phyloP scores from a whole-genome alignment of 2,888 invertebrate species.

The Orgyia antiqua region DNA sequence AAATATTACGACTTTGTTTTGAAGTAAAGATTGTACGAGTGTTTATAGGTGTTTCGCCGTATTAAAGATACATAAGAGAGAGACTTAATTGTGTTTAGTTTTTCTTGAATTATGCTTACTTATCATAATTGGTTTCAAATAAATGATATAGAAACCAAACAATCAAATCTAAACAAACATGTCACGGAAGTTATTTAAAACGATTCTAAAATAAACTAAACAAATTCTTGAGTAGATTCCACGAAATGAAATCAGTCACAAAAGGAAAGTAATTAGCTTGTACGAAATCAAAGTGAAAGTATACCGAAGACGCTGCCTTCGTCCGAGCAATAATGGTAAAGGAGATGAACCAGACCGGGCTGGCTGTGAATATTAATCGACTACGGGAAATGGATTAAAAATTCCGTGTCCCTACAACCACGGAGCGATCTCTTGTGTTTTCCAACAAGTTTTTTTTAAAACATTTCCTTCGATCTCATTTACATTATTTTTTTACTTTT shows the following conservation, averaged over 20 bases:
- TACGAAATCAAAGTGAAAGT: constrained; percentile 64
- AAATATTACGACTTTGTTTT: too few species aligned
- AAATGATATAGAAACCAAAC: too few species aligned
- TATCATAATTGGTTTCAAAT: too few species aligned
- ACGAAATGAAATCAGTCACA: constrained; percentile 49
- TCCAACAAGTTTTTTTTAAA: constrained; percentile 72
- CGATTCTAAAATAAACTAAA: background rate
- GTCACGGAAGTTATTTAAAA: too few species aligned
- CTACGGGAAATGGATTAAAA: constrained; percentile 78
- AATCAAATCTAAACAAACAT: too few species aligned
- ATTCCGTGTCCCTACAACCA: constrained; percentile 65
- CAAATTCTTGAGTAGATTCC: too few species aligned
- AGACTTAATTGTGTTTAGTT: too few species aligned
- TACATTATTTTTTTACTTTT: constrained; percentile 66
- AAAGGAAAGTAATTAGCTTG: constrained; percentile 67
- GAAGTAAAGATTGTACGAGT: too few species aligned
- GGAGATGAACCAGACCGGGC: constrained; percentile 78
- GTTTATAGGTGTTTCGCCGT: too few species aligned
- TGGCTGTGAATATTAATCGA: constrained; percentile 77
- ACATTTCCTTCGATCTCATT: constrained; percentile 58
- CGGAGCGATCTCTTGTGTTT: constrained; percentile 64
- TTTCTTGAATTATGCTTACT: too few species aligned
- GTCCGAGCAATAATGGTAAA: constrained; percentile 69
- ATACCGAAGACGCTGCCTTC: constrained; percentile 39
- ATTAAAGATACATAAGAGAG: too few species aligned